phyloP scores from a whole-genome alignment of 2,888 invertebrate species.

The Falcaria lacertinaria region DNA sequence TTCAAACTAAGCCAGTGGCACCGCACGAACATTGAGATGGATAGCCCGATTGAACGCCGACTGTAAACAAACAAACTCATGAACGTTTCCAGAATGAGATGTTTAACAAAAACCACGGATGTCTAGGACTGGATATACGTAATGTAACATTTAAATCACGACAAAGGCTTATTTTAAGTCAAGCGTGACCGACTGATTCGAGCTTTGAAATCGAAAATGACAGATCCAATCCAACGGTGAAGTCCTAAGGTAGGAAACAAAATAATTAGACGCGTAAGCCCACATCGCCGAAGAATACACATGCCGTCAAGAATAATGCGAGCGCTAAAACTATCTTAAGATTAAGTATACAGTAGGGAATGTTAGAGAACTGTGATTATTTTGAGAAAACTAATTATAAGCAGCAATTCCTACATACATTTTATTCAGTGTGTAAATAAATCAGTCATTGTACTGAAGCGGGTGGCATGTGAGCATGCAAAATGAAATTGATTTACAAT shows the following conservation, averaged over 20 bases:
- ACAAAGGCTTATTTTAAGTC: slow-evolving; percentile 37
- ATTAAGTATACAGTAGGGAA: slow-evolving; percentile 19
- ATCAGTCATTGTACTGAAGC: slow-evolving; percentile 34
- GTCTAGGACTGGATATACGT: slow-evolving; percentile 22
- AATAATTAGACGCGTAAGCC: slow-evolving; percentile 48
- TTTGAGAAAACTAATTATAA: slow-evolving; percentile 31
- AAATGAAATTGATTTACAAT: slow-evolving; percentile 21
- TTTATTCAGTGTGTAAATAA: slow-evolving; percentile 29
- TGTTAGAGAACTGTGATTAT: slow-evolving; percentile 20
- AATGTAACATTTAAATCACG: slow-evolving; percentile 42
- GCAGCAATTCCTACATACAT: slow-evolving; percentile 41
- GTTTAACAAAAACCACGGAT: background rate
- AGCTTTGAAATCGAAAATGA: slow-evolving; percentile 39
- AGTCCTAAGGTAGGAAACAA: slow-evolving; percentile 33
- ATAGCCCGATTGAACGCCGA: slow-evolving; percentile 3
- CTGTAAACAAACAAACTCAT: background rate
- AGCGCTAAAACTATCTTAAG: slow-evolving; percentile 17
- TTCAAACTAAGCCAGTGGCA: slow-evolving; percentile 13
- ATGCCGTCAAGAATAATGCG: slow-evolving; percentile 29
- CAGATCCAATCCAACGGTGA: slow-evolving; percentile 28
- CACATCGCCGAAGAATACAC: slow-evolving; percentile 16
- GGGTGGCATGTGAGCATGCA: slow-evolving; percentile 20
- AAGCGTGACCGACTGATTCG: slow-evolving; percentile 54
- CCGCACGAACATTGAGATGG: slow-evolving; percentile 3
- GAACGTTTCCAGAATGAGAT: background rate